These are phyloP conservation scores for Uloborus plumipes DNA, from an alignment of 2,888 invertebrate genomes.

Conservation along the genomic window DNA sequence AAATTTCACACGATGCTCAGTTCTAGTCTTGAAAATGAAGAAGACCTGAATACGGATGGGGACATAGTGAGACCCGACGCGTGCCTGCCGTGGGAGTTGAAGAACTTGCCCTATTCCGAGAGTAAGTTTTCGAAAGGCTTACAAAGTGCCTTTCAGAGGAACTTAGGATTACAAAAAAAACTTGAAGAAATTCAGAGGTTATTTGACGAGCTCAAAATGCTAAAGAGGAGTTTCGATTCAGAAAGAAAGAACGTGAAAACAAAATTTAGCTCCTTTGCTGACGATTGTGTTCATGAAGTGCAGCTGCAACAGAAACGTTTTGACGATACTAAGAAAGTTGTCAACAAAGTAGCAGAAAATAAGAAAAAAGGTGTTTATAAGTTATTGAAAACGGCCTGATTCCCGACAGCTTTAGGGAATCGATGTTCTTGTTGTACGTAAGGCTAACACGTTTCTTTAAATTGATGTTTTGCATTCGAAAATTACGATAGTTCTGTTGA, in stretches of 20 bases:
- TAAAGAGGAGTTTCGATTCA: not conserved
- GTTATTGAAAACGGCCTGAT: too few relatives aligned
- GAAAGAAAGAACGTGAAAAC: not conserved
- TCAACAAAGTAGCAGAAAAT: too few relatives aligned
- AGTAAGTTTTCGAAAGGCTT: slow-evolving; percentile 12
- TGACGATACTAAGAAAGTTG: too few relatives aligned
- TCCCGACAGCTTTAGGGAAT: too few relatives aligned
- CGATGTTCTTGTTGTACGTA: too few relatives aligned
- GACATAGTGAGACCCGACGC: not conserved
- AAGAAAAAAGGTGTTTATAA: too few relatives aligned
- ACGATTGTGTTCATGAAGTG: too few relatives aligned
- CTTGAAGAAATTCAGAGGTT: slow-evolving; percentile 11
- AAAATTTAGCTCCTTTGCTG: too few relatives aligned
- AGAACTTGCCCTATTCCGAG: not conserved
- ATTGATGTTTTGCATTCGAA: too few relatives aligned
- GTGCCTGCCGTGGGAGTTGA: not conserved
- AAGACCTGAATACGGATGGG: not conserved
- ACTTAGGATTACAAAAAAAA: not conserved
- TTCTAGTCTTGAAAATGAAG: not conserved
- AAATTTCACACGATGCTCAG: not conserved
- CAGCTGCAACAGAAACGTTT: too few relatives aligned
- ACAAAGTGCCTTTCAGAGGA: not conserved
- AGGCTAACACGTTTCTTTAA: too few relatives aligned
- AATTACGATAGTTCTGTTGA: too few relatives aligned
- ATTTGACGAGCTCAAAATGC: not conserved